phyloP scores from a whole-genome alignment of 1,140 invertebrate genomes.

The Bombus waltoni region DNA sequence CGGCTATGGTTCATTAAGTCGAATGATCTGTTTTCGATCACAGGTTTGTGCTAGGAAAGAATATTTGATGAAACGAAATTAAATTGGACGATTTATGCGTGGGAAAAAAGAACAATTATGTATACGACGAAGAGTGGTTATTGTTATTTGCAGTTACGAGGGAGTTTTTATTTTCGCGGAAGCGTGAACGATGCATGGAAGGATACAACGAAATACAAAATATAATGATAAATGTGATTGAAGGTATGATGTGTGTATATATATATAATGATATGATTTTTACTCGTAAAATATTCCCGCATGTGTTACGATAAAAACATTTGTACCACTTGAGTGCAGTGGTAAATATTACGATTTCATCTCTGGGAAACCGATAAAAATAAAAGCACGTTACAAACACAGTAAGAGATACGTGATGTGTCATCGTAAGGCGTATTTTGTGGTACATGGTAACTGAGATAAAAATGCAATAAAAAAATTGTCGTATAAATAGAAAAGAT shows the following conservation, averaged over 20 bases:
- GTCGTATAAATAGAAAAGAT: not conserved
- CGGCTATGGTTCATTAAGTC: not conserved
- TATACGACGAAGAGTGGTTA: not conserved
- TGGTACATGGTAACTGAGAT: not conserved
- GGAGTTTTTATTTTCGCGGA: not conserved
- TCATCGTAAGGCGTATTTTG: not conserved
- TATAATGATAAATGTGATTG: conserved; percentile 7
- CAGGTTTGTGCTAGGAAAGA: too few relatives aligned
- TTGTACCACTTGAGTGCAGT: not conserved
- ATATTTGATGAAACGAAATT: not conserved
- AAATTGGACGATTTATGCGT: not conserved
- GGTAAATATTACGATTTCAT: not conserved
- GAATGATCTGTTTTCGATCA: not conserved
- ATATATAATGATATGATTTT: not conserved
- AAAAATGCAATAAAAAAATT: not conserved
- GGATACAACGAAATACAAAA: not conserved
- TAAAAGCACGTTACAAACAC: conserved; percentile 12
- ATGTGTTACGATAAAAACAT: not conserved
- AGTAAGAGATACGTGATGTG: conserved; percentile 1
- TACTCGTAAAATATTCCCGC: not conserved
- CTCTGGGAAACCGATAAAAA: conserved; percentile 9
- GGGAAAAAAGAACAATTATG: not conserved
- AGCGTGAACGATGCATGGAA: not conserved
- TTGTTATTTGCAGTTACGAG: not conserved
- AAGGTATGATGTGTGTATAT: not conserved